Base-by-base conservation (phyloP, 2,113 vertebrate species). In the Thryonomys swinderianus region DNA sequence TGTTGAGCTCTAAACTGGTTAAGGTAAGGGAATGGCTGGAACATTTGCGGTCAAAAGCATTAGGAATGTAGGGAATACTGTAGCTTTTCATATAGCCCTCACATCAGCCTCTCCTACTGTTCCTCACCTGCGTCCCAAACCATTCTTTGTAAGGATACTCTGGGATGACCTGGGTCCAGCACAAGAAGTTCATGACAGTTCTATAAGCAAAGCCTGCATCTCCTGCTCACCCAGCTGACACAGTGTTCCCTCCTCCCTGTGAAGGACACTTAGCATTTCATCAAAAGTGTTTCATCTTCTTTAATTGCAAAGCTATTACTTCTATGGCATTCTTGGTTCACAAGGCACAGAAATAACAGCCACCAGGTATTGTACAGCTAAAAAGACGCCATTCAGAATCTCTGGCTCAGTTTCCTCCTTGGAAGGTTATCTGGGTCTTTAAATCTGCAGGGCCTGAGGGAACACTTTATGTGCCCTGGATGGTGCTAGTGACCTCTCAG, bases 181-280 rank as follows among this genome's bases (percentile, higher is more conserved):
- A 11, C 30, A 12, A 2, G 11, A 55, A 55, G 25, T 34, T 34
- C 30, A 42, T n/a, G 32, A n/a, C 18, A 21, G 45, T 21, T 51
- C 84, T 21, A 9, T 12, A 48, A 25, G 5, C 14, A 30, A 76
- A 85, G 14, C 14, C 6, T 53, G 37, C n/a, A 53, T 23, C 21
- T 55, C 51, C 3, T 2, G 3, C 7, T 40, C 53, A 4, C 0
- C 9, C 2, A 53, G 42, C 61, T 0, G 18, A 17, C 5, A 48
- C 27, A 2, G 23, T n/a, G 42, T 1, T 87, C 16, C 25, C 25
- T 30, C 42, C 40, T 61, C n/a, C 79, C 62, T 66, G 4, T 6
- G 25, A 34, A 25, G 67, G 37, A 10, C 2, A 4, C 8, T 81
- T 17, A 21, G n/a, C 2, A 1, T 34, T 48, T 48, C 27, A 40